These are phyloP conservation scores for Cotesia typhae DNA, from an alignment of 1,140 invertebrate genomes.

Conservation along the genomic window DNA sequence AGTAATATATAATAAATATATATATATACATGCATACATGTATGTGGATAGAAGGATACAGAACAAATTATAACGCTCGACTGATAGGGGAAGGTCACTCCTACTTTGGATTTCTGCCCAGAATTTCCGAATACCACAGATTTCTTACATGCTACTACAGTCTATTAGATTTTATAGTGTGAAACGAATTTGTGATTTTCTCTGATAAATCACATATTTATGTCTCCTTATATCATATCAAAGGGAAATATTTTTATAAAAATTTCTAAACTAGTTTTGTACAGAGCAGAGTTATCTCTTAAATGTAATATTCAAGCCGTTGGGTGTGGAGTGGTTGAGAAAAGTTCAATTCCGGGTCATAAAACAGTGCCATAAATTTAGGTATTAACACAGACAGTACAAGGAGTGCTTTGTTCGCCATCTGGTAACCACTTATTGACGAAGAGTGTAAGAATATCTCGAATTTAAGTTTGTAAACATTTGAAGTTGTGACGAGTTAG, in stretches of 20 bases:
- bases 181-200: constrained; percentile 46
- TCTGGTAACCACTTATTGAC: too few species aligned
- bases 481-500: background rate
- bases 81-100: constrained; percentile 46
- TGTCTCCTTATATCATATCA: too few species aligned
- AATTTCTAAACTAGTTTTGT: background rate
- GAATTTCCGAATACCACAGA: constrained; percentile 44
- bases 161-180: constrained; percentile 46
- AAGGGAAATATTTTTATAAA: background rate
- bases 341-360: too few species aligned
- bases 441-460: too few species aligned
- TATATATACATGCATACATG: background rate
- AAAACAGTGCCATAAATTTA: too few species aligned
- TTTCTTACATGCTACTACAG: constrained; percentile 7
- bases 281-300: background rate
- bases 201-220: constrained; percentile 41
- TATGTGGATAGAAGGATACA: constrained; percentile 26
- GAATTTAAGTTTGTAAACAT: background rate
- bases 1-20: constrained; percentile 1
- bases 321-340: too few species aligned
- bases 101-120: constrained; percentile 24
- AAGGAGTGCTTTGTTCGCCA: too few species aligned
- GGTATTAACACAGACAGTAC: too few species aligned
- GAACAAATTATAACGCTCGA: constrained; percentile 61
- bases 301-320: too few species aligned